Conservation (phyloP, 2,888 invertebrate species). For the Ectobius pallidus region DNA sequence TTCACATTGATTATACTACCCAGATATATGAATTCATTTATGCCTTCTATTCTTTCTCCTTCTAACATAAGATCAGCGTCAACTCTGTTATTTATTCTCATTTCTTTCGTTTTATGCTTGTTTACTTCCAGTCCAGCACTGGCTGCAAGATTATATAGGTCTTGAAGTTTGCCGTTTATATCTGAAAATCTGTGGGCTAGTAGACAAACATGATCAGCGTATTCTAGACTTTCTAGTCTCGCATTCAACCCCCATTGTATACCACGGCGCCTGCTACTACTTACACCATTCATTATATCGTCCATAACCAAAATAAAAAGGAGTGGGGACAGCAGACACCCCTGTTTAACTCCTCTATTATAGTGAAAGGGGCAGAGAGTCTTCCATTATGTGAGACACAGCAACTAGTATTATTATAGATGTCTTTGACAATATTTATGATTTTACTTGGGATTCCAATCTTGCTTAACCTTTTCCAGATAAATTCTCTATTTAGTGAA, state of each 20-base stretch:
- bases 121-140: not conserved
- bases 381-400: not conserved
- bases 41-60: too few relatives aligned
- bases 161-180: not conserved
- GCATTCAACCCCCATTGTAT: not conserved
- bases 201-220: conserved; percentile 7
- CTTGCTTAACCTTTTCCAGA: not conserved
- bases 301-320: not conserved
- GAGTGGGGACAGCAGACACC: not conserved
- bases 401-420: not conserved
- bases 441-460: not conserved
- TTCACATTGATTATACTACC: not conserved
- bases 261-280: not conserved
- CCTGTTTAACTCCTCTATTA: conserved; percentile 1
- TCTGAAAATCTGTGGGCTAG: not conserved
- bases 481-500: not conserved
- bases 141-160: not conserved
- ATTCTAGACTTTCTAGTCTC: not conserved
- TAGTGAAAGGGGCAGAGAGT: not conserved
- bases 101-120: not conserved
- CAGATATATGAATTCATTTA: too few relatives aligned
- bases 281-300: not conserved
- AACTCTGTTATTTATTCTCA: not conserved
- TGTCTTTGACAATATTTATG: not conserved
- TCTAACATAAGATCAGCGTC: too few relatives aligned